Evolutionary conservation across 2,888 invertebrate genomes (phyloP).

Genomic region (Tinea trinotella): DNA sequence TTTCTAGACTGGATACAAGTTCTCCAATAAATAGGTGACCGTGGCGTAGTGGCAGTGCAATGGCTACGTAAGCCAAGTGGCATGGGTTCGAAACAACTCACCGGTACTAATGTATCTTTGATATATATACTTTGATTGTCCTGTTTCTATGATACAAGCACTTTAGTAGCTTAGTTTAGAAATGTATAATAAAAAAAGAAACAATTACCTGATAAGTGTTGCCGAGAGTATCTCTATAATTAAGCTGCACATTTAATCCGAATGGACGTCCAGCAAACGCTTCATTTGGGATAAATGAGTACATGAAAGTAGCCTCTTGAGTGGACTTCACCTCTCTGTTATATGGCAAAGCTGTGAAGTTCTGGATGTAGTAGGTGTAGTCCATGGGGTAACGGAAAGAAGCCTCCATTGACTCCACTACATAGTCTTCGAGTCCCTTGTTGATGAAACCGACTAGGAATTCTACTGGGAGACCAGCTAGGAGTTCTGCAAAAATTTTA

Average conservation of each 20-base stretch:
- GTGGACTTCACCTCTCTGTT: conserved; percentile 90
- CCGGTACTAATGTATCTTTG: too few species aligned
- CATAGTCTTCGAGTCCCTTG: conserved; percentile 91
- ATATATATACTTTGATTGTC: too few species aligned
- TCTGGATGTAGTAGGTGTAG: conserved; percentile 98
- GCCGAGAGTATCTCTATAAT: conserved; percentile 85
- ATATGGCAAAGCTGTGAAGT: conserved; percentile 93
- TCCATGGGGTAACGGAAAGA: conserved; percentile 99
- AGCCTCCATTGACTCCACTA: conserved; percentile 94
- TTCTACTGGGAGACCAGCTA: conserved; percentile 93
- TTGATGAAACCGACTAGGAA: conserved; percentile 97
- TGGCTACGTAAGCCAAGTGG: too few species aligned
- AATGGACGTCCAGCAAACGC: conserved; percentile 98
- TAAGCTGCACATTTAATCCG: conserved; percentile 92
- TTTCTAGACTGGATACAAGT: neutral
- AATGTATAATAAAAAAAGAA: too few species aligned
- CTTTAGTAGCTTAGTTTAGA: too few species aligned
- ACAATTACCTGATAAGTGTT: conserved; percentile 70
- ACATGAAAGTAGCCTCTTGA: conserved; percentile 95
- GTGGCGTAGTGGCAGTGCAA: too few species aligned
- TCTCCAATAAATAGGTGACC: neutral
- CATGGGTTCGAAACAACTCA: too few species aligned
- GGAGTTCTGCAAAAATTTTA: conserved; percentile 76
- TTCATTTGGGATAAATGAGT: conserved; percentile 95
- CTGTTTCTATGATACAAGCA: too few species aligned